phyloP scores from a whole-genome alignment of 2,797 vertebrate genomes.

The Glyptemys insculpta region DNA sequence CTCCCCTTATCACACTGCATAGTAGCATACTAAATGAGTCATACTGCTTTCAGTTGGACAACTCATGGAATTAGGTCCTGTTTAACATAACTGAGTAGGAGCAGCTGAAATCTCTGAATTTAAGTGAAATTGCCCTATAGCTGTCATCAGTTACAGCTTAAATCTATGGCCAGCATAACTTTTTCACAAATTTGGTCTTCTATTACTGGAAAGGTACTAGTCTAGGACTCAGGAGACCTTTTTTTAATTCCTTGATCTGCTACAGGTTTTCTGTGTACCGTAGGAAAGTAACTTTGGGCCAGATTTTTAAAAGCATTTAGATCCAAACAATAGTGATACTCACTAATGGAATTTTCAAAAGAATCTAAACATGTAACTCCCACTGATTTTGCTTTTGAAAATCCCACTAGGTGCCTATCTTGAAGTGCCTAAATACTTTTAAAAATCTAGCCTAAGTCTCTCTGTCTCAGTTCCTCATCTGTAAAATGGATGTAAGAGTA shows the following conservation, averaged over 20 bases:
- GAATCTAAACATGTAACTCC: neutral
- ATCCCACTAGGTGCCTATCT: neutral
- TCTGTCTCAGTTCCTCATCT: neutral
- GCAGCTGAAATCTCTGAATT: neutral
- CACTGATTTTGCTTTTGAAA: neutral
- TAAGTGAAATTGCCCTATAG: neutral
- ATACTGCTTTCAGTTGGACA: neutral
- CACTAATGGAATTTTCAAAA: neutral
- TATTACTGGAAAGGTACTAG: neutral
- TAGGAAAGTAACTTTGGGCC: neutral
- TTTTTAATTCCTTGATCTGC: neutral
- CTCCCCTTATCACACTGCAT: neutral
- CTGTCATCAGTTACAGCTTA: neutral
- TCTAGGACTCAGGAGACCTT: neutral
- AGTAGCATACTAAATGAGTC: neutral
- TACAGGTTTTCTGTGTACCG: neutral
- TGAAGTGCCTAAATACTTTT: neutral
- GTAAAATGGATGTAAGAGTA: neutral
- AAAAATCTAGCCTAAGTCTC: neutral
- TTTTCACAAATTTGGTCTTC: neutral
- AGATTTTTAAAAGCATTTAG: neutral
- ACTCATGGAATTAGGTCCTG: neutral
- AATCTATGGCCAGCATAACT: neutral
- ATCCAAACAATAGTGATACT: neutral
- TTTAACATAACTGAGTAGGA: neutral